These are phyloP conservation scores for Drosophila bunnanda DNA, from an alignment of 2,888 invertebrate genomes.

Conservation along the genomic window DNA sequence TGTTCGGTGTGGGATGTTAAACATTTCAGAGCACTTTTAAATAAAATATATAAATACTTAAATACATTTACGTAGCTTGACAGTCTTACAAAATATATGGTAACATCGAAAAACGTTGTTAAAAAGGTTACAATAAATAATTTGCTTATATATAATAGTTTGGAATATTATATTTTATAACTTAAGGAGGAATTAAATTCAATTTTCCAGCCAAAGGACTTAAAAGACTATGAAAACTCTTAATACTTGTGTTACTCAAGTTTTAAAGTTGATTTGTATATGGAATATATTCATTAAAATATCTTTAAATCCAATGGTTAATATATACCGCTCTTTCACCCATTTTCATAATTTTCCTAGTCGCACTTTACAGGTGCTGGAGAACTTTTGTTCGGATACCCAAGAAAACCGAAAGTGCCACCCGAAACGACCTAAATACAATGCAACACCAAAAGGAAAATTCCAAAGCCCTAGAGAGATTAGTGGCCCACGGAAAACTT, in stretches of 20 bases:
- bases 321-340: background rate
- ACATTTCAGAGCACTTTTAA: background rate
- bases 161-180: background rate
- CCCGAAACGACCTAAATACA: slow-evolving; percentile 45
- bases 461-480: slow-evolving; percentile 42
- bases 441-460: slow-evolving; percentile 16
- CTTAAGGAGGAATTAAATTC: background rate
- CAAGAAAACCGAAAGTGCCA: slow-evolving; percentile 57
- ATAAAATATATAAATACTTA: background rate
- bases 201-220: background rate
- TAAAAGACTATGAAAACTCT: background rate
- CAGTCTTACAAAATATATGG: background rate
- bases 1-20: background rate
- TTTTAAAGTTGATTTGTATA: background rate
- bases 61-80: background rate
- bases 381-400: slow-evolving; percentile 27
- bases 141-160: background rate
- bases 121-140: background rate
- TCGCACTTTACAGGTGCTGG: slow-evolving; percentile 30
- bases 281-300: background rate
- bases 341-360: slow-evolving; percentile 32
- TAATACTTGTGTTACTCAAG: background rate
- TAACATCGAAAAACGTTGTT: background rate
- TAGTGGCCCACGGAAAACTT: slow-evolving; percentile 44
- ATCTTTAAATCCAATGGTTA: background rate